Conservation (phyloP, 2,113 vertebrate species). For the Pseudonaja textilis region DNA sequence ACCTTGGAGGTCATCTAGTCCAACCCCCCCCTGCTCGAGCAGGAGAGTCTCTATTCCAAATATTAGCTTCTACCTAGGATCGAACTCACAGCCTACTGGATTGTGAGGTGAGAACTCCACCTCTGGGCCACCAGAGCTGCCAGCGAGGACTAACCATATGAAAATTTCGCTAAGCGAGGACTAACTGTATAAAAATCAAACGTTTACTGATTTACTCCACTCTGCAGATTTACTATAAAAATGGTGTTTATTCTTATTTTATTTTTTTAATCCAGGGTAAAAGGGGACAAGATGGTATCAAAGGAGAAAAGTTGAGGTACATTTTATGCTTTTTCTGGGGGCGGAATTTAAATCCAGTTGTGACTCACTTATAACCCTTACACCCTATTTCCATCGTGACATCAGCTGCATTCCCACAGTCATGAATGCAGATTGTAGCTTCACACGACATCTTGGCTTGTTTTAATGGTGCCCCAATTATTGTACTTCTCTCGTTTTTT, state of each 20-base stretch:
- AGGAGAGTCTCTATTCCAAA: no score
- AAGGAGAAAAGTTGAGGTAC: slow-evolving; percentile 74
- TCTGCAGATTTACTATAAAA: background rate
- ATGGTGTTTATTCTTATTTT: background rate
- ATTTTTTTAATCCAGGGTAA: slow-evolving; percentile 70
- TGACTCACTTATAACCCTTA: background rate
- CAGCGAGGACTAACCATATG: no score
- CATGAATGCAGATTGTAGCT: background rate
- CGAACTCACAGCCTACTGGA: no score
- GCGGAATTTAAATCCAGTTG: background rate
- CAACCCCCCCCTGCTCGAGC: no score
- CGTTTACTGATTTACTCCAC: background rate
- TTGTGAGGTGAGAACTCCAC: no score
- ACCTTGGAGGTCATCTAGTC: no score
- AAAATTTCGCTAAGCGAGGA: background rate
- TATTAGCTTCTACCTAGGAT: no score
- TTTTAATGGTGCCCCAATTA: no score
- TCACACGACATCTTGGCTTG: background rate
- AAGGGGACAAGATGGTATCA: slow-evolving; percentile 77
- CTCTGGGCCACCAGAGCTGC: no score
- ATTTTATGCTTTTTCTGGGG: background rate
- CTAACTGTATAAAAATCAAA: background rate
- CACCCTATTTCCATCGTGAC: background rate
- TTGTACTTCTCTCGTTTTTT: background rate
- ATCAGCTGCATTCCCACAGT: background rate